Evolutionary conservation across 2,797 vertebrate species (phyloP).

Genomic region (Tangara arthus): DNA sequence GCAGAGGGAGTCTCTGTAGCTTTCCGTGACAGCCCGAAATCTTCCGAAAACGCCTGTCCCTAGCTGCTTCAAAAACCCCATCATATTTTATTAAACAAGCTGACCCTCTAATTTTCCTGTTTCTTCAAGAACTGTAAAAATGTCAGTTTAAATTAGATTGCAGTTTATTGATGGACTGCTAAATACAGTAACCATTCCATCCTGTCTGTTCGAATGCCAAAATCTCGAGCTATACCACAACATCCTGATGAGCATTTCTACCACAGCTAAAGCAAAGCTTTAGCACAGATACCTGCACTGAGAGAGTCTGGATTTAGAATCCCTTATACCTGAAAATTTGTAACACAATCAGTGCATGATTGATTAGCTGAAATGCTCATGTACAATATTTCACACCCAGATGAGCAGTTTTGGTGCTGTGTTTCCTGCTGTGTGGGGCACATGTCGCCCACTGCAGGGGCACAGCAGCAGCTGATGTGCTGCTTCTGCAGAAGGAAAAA

Average conservation of each 20-base stretch:
- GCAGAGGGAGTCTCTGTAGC: too few relatives aligned
- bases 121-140: constrained; percentile 38
- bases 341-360: neutral
- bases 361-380: neutral
- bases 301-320: neutral
- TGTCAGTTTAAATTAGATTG: neutral
- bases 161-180: neutral
- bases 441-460: accelerated
- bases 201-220: neutral
- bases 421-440: accelerated
- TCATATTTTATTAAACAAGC: constrained; percentile 38
- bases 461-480: accelerated
- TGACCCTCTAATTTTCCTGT: constrained; percentile 15
- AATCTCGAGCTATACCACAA: neutral
- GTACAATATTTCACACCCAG: neutral
- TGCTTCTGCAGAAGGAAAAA: neutral
- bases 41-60: too few relatives aligned
- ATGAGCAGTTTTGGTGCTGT: neutral
- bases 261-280: neutral
- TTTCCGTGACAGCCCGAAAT: too few relatives aligned
- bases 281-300: neutral
- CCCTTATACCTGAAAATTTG: neutral
- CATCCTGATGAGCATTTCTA: neutral
- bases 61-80: neutral
- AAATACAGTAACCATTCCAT: neutral